These are phyloP conservation scores for Trachurus trachurus DNA, from an alignment of 2,797 vertebrate genomes.

Conservation along the genomic window DNA sequence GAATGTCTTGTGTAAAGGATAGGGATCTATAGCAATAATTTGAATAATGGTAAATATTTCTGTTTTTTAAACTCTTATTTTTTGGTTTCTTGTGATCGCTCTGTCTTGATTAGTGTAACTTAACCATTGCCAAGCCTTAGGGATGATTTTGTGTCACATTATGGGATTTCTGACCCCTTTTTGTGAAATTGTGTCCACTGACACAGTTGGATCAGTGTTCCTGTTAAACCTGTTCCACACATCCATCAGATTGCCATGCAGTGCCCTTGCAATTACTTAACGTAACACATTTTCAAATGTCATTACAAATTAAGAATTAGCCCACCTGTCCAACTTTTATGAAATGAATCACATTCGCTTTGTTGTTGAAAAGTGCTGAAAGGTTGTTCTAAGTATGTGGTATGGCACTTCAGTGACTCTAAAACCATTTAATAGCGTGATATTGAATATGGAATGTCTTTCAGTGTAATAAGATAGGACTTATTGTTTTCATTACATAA, in stretches of 20 bases:
- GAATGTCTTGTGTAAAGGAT: background rate
- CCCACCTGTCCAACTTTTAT: background rate
- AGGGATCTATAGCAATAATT: background rate
- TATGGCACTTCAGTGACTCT: background rate
- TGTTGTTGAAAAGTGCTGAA: background rate
- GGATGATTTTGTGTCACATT: background rate
- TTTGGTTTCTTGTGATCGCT: background rate
- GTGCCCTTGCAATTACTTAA: background rate
- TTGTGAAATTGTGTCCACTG: background rate
- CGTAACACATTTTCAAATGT: background rate
- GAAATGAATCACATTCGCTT: background rate
- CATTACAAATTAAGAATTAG: background rate
- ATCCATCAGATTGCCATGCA: background rate
- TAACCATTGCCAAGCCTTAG: background rate
- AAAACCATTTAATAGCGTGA: background rate
- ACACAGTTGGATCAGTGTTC: background rate
- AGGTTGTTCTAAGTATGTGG: background rate
- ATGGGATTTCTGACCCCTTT: background rate
- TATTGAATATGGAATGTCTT: background rate
- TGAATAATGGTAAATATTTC: background rate
- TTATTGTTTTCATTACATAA: slow-evolving; percentile 12
- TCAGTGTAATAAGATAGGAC: slow-evolving; percentile 3
- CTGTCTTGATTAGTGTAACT: background rate
- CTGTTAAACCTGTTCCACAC: background rate
- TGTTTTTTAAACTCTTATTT: background rate